Conservation (phyloP, 2,888 invertebrate species). For the Ryuthela nishihirai region DNA sequence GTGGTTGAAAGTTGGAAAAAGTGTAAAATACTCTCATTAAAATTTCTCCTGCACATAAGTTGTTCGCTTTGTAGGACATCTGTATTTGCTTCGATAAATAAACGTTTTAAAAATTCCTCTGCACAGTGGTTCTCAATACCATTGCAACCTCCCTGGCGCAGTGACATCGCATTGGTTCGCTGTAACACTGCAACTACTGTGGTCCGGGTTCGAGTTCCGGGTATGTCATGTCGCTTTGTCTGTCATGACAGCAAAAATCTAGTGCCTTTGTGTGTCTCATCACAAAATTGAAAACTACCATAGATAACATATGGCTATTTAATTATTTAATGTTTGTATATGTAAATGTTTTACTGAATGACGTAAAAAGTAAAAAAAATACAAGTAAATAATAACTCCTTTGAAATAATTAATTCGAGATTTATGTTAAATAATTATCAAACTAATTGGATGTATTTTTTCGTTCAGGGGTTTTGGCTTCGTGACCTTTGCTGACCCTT, state of each 20-base stretch:
- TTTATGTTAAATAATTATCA: background rate
- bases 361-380: background rate
- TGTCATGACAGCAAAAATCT: background rate
- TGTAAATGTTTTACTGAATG: background rate
- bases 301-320: background rate
- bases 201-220: no score
- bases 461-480: constrained; percentile 93
- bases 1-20: no score
- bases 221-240: background rate
- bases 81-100: no score
- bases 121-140: no score
- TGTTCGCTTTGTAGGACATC: no score
- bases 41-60: no score
- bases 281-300: background rate
- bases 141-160: no score
- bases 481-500: constrained; percentile 97
- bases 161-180: background rate
- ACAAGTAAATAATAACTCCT: background rate
- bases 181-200: no score
- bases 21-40: no score
- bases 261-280: background rate
- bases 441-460: background rate
- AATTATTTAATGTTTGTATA: background rate
- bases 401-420: background rate
- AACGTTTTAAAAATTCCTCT: no score